A percentile compares a stretch with the other conserved stretches of the same genome.
These are phyloP conservation scores for Oxystoma pomonae DNA, from an alignment of 2,888 invertebrate species.

Conservation along the genomic window DNA sequence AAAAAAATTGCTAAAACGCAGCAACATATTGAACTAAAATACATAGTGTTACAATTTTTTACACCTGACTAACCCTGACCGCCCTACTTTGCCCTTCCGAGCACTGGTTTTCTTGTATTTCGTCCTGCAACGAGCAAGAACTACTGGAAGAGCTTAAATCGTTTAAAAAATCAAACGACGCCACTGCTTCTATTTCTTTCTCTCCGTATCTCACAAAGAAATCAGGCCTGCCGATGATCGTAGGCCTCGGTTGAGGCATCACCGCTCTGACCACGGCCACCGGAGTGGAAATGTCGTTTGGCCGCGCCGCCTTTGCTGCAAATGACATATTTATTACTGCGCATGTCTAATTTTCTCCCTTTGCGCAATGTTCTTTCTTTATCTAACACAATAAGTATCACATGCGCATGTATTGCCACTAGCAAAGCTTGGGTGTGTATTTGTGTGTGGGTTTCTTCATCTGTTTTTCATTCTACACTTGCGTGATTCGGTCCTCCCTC, in stretches of 20 bases:
- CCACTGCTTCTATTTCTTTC: slow-evolving; percentile 71
- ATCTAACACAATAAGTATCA: no score
- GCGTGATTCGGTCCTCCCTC: neutral
- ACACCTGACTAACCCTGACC: slow-evolving; percentile 31
- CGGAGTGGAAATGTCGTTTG: slow-evolving; percentile 44
- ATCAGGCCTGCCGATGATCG: slow-evolving; percentile 72
- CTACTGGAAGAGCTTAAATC: slow-evolving; percentile 50
- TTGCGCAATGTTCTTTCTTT: no score
- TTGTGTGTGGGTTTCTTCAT: no score
- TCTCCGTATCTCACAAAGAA: slow-evolving; percentile 76
- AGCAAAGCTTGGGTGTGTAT: no score
- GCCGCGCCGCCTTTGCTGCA: slow-evolving; percentile 60
- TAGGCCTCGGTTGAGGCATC: slow-evolving; percentile 56
- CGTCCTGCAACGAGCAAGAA: slow-evolving; percentile 39
- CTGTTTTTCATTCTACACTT: no score
- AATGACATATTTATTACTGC: no score
- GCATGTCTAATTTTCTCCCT: no score
- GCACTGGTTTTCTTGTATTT: slow-evolving; percentile 17
- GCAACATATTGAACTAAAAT: neutral
- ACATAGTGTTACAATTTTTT: neutral
- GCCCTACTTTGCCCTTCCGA: slow-evolving; percentile 17
- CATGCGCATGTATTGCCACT: no score
- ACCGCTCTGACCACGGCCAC: slow-evolving; percentile 53
- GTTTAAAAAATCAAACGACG: slow-evolving; percentile 77
- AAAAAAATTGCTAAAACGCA: neutral